Base-by-base conservation (phyloP, 2,113 vertebrate genomes). In the Cardinalis cardinalis region DNA sequence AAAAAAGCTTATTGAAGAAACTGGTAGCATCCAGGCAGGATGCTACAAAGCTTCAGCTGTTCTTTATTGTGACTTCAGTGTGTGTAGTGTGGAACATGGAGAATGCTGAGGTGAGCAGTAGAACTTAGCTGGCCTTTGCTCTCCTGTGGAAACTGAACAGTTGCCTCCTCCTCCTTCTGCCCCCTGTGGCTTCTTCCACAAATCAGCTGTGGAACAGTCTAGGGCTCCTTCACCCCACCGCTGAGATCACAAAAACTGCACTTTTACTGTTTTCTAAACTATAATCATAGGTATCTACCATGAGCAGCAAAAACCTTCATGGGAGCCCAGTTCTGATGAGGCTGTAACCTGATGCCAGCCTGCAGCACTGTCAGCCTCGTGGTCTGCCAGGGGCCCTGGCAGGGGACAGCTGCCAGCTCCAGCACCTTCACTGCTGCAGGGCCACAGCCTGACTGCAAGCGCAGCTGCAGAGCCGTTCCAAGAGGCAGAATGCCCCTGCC, bases 351-450 rank as follows among this genome's bases (percentile, higher is more conserved):
- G 20, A 63, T 53, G 21, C 7, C 14, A 68, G 2, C 4, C 17
- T 1, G 1, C 32, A 19, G 12, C 31, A 34, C 7, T 8, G 19
- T 26, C 60, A 56, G 41, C 40, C 64, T 28, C 2, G 1, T 0
- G n/a, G 12, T 15, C 7, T 55, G 36, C 11, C 23, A 7, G 1
- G 1, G n/a, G 36, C 15, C 31, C 40, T n/a, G 43, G 12, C 16
- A 32, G 19, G 9, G 4, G 5, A 31, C 18, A 43, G 7, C 13
- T 40, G 29, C 3, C 26, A n/a, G 1, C 12, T 18, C 15, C 1
- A 6, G 25, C 15, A 29, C 36, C 56, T 29, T 9, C 25, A 78
- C 40, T 14, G 24, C 41, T 46, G 7, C 52, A 28, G 14, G 44
- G 10, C 19, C 5, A 14, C 49, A 36, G 23, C 18, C 38, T 25